Evolutionary conservation across 2,113 vertebrate species (phyloP).

Genomic region (Xyliphius kryptos): DNA sequence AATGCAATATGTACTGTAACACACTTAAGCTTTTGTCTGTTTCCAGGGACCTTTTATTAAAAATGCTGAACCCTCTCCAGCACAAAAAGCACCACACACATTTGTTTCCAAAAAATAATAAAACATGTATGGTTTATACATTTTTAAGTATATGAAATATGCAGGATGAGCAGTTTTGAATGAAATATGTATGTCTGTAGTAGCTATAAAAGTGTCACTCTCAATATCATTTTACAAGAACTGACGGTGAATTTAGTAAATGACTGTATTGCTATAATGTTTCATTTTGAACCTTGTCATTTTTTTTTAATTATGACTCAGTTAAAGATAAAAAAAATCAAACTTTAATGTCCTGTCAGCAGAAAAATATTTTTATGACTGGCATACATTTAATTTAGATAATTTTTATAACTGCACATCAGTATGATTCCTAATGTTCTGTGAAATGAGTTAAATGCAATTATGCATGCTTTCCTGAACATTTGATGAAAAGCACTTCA

Average conservation of each 20-base stretch:
- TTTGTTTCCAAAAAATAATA: slow-evolving; percentile 6
- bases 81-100: too few species aligned
- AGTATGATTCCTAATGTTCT: slow-evolving; percentile 10
- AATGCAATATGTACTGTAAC: neutral
- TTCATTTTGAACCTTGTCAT: too few species aligned
- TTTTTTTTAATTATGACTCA: neutral
- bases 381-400: slow-evolving; percentile 4
- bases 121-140: slow-evolving; percentile 13
- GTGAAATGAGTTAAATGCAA: slow-evolving; percentile 14
- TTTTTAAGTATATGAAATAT: slow-evolving; percentile 8
- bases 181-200: slow-evolving; percentile 15
- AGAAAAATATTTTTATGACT: slow-evolving; percentile 6
- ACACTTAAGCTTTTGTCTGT: slow-evolving; percentile 1
- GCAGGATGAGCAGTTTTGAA: slow-evolving; percentile 12
- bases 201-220: slow-evolving; percentile 2
- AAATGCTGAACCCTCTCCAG: slow-evolving; percentile 1
- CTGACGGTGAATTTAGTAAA: too few species aligned
- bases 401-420: slow-evolving; percentile 4
- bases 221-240: too few species aligned
- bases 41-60: slow-evolving; percentile 2
- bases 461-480: neutral
- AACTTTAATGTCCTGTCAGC: neutral
- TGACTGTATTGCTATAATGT: too few species aligned
- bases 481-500: neutral
- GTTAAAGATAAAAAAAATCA: neutral